Base-by-base conservation (phyloP, 2,797 vertebrate species). In the Phoeniculus purpureus region DNA sequence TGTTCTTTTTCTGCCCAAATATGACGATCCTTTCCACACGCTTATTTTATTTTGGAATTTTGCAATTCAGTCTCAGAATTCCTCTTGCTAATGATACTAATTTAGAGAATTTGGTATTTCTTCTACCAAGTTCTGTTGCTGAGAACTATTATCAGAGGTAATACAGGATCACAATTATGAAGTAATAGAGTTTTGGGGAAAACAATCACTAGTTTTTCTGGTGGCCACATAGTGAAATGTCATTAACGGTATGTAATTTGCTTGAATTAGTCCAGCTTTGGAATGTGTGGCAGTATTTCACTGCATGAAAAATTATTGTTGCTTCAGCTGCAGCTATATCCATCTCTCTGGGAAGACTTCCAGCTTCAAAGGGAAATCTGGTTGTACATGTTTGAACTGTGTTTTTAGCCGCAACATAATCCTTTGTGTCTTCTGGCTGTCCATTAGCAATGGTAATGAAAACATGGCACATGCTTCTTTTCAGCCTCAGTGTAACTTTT, bases 271-370 rank as follows among this genome's bases (percentile, higher is more conserved):
- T 83, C 66, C 61, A 74, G 82, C 47, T 32, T 76, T 90, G 91
- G 91, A 94, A 94, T 67, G 84, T 70, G 37, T 51, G 80, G 81
- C 76, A 84, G 83, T 83, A 92, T 92, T 95, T 93, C 74, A 87
- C 60, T 82, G 61, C 6, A 2, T 90, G 75, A 89, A 92, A 90
- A 88, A 68, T 70, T 72, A 75, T 31, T 96, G 94, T 96, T 96
- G 89, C 92, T 95, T 93, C 95, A 97, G 96, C 93, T 96, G 95
- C 85, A 92, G 81, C 66, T 70, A 70, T 90, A 92, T 86, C 92
- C 78, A 93, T 89, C 85, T 94, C 70, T 19, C 89, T 3, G 77
- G 92, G 92, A 97, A 93, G 52, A 72, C 64, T 94, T 92, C 90
- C 90, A 95, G 89, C 88, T 96, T 96, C 90, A 93, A 96, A 95